Evolutionary conservation across 2,888 invertebrate genomes (phyloP), one percentile per base, ranked within the genome.

Genomic region (Ectemnius cavifrons): DNA sequence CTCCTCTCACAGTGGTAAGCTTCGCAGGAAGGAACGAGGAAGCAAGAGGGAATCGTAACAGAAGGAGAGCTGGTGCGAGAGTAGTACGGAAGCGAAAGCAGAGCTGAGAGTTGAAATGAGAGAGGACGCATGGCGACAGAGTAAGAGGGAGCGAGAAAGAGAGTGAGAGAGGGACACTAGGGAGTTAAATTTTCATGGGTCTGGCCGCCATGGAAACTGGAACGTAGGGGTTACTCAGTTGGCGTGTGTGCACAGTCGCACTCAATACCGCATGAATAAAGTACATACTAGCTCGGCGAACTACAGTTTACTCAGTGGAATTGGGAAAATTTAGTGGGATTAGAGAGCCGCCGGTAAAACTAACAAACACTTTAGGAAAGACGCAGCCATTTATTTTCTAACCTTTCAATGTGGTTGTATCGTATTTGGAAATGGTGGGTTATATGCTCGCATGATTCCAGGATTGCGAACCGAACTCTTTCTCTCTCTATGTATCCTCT

Each of bases 201-300:
- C 28, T 14, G 68, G 73, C 60, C 70, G 70, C 67, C 70, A 73
- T 71, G 73, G 70, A 73, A 71, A 67, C 70, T 69, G 63, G 58
- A 73, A 46, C 20, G 52, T 28, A 45, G 75, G 57, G 63, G 73
- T 60, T 63, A 63, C 62, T 73, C 65, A 27, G 27, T 46, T 63
- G 46, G 62, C 68, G 45, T 46, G 16, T 60, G 16, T 52, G 56
- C 28, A 23, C 27, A 23, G 47, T 63, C 16, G 6, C 46, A 58
- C 16, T 57, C 58, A 46, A 28, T 47, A 16, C 37, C 67, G 52
- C 23, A 52, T 59, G 28, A 16, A 28, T n/a, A 47, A 45, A 63
- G 62, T 16, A 47, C 47, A 62, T 47, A 37, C 8, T 37, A 11
- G 37, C 37, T 37, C 37, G 37, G 11, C 37, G 6, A 37, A 11